These are phyloP conservation scores for Drosophila diplacantha DNA, from an alignment of 2,888 invertebrate genomes.

Conservation along the genomic window DNA sequence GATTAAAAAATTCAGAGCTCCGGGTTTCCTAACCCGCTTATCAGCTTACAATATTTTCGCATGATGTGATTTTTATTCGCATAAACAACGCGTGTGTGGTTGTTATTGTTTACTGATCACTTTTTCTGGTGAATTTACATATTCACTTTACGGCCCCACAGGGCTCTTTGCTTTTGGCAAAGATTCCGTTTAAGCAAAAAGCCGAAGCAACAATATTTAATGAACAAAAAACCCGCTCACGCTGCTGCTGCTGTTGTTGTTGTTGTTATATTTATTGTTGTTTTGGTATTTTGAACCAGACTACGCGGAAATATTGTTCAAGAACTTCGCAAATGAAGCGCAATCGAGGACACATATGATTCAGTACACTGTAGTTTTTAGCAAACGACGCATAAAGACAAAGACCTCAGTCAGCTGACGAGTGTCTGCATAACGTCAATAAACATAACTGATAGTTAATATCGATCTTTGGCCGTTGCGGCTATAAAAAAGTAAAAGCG, in stretches of 20 bases:
- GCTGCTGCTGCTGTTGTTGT: constrained; percentile 23
- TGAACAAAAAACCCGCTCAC: constrained; percentile 26
- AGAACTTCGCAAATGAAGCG: constrained; percentile 26
- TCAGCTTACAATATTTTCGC: constrained; percentile 28
- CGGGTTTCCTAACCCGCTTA: constrained; percentile 18
- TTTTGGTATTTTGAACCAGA: constrained; percentile 19
- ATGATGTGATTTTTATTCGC: constrained; percentile 49
- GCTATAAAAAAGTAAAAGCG: constrained; percentile 21
- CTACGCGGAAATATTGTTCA: constrained; percentile 52
- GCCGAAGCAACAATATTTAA: constrained; percentile 24
- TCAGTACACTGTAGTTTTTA: constrained; percentile 17
- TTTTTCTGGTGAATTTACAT: constrained; percentile 35
- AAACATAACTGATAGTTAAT: constrained; percentile 24
- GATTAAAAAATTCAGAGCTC: not conserved
- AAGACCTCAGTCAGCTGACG: constrained; percentile 4
- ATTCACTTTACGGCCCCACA: constrained; percentile 32
- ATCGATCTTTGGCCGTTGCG: constrained; percentile 42
- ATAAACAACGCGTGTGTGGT: constrained; percentile 54
- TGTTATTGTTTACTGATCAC: constrained; percentile 35
- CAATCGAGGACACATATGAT: constrained; percentile 45
- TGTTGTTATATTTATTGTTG: constrained; percentile 18
- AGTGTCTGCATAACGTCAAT: constrained; percentile 16
- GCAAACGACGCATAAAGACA: constrained; percentile 5
- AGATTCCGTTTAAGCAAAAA: constrained; percentile 11
- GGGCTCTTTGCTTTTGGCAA: constrained; percentile 9